Evolutionary conservation across 1,140 invertebrate species (phyloP).

Genomic region (Cyclina sinensis): DNA sequence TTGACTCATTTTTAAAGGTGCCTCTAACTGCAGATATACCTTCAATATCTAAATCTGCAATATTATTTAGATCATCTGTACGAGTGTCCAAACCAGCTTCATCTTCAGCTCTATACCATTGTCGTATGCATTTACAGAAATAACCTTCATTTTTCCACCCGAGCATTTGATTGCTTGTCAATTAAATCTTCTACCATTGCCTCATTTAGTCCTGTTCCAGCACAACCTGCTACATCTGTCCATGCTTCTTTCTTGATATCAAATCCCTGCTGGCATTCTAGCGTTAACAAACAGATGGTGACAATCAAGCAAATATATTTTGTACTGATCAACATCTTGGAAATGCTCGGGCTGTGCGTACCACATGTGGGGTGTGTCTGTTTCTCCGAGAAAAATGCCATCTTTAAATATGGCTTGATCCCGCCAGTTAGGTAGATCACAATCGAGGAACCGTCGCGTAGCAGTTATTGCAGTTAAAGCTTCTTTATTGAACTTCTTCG

Average conservation of each 20-base stretch:
- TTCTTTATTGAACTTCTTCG: not conserved
- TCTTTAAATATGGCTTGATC: not conserved
- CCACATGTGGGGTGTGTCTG: not conserved
- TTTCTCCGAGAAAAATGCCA: not conserved
- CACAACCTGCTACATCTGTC: not conserved
- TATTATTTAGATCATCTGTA: no score
- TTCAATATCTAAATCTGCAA: no score
- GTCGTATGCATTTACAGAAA: not conserved
- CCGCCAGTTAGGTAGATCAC: not conserved
- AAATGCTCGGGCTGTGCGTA: slow-evolving; percentile 8
- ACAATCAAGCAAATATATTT: not conserved
- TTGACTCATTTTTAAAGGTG: no score
- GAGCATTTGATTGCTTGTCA: not conserved
- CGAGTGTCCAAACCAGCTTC: not conserved
- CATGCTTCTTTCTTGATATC: not conserved
- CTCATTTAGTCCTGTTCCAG: not conserved
- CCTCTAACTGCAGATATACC: no score
- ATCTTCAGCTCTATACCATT: not conserved
- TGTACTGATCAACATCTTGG: not conserved
- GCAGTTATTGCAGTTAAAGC: not conserved
- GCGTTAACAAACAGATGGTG: not conserved
- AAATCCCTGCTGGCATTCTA: not conserved
- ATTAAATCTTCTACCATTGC: not conserved
- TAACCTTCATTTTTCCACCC: not conserved
- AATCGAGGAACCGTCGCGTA: not conserved